Evolutionary conservation across 2,888 invertebrate genomes (phyloP), one percentile per base, ranked within the genome.

Genomic region (Notodonta ziczac): DNA sequence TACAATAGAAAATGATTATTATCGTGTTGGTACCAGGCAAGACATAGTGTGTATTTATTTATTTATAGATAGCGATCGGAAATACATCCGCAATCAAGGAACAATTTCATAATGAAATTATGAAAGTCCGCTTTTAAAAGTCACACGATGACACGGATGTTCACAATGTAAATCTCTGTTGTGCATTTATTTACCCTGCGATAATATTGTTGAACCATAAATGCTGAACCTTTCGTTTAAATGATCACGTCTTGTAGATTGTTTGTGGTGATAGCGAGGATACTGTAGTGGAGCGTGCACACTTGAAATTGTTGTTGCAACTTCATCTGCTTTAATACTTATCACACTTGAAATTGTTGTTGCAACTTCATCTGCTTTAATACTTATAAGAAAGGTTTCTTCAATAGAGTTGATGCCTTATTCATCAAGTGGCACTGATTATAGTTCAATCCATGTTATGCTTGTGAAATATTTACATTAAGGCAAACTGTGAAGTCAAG

Each of bases 201-300:
- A 24, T 24, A 46, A 52, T 52, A 50, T 16, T 46, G 50, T 35
- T 16, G 57, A 59, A 52, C 53, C 35, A 54, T 56, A 56, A 55
- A 56, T 56, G 52, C 7, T 24, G 51, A 44, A 58, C 61, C 16
- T 56, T 58, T 58, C 61, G 35, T 56, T 58, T 58, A 58, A 56
- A 61, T 50, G 58, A 55, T 57, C 55, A 57, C 57, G 61, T 54
- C 53, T 55, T 39, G 35, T 13, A 12, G 61, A 62, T 62, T 16
- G 51, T 35, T 35, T 51, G 13, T 14, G 10, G 24, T 44, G 58
- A 62, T 58, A 61, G 50, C 10, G 50, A 16, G 16, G 50, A 16
- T 5, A 5, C 16, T 16, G 16, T 16, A 16, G 50, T 50, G 16
- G 14, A 16, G 16, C 16, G 16, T 16, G 10, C 12, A 50, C 16